Base-by-base conservation (phyloP, 1,140 invertebrate genomes). In the Adelges cooleyi region DNA sequence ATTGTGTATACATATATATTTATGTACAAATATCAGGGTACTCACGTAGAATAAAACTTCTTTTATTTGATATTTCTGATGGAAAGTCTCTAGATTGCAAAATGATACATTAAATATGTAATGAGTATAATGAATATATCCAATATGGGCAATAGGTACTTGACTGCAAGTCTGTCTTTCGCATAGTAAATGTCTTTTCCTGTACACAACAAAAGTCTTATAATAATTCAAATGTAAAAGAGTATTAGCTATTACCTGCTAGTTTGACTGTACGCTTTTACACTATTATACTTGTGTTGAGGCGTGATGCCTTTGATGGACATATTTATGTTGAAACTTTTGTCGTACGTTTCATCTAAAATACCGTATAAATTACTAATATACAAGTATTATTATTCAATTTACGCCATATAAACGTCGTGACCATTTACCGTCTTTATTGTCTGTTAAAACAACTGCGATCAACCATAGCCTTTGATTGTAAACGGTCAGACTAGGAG, bases 381-480 rank as follows among this genome's bases (percentile, higher is more conserved):
- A 40, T 11, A 18, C 5, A 38, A 3, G 38, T 22, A 13, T 23
- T 40, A 10, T 53, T 36, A 33, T 13, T 18, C n/a, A n/a, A n/a
- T n/a, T n/a, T n/a, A n/a, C n/a, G n/a, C n/a, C n/a, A n/a, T 6
- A 33, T 33, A 33, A 33, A 48, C 33, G 27, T 20, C 38, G 0
- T 18, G 1, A 33, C 46, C 3, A 71, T 72, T 74, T 79, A 92
- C 90, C 89, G 75, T 92, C 90, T 66, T 80, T 85, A 77, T 90
- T 91, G 62, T 86, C 82, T 5, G 90, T 93, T 15, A 85, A 77
- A 70, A 95, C 80, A 74, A 89, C 86, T 33, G 88, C 88, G 53
- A 92, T 87, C 0, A 98, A 77, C 92, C 94, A 97, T 52, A 98
- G 74, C 74, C 97, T 92, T 75, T 97, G 92, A 66, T 87, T 85